Conservation (phyloP, 2,888 invertebrate genomes). For the Bellardia pandia region DNA sequence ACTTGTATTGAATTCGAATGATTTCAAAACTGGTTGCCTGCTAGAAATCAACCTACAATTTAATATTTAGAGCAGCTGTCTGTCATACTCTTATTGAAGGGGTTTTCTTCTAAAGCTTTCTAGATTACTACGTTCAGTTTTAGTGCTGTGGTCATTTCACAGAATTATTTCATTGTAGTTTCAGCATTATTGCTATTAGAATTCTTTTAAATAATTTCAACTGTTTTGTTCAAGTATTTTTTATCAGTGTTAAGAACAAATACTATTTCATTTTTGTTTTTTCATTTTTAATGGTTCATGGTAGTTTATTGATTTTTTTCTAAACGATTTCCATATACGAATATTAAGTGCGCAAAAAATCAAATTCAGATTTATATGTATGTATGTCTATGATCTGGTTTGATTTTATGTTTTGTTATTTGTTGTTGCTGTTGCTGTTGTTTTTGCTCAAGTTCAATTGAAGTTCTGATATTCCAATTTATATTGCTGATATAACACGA, state of each 20-base stretch:
- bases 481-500: constrained; percentile 1
- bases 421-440: neutral
- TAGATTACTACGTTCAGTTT: neutral
- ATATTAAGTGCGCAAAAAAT: constrained; percentile 20
- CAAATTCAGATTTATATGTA: constrained; percentile 19
- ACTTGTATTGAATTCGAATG: neutral
- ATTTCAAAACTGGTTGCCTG: constrained; percentile 31
- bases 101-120: neutral
- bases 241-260: constrained; percentile 16
- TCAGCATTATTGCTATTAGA: neutral
- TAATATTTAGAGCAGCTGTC: constrained; percentile 38
- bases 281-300: constrained; percentile 59
- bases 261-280: constrained; percentile 21
- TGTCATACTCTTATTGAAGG: constrained; percentile 20
- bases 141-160: constrained; percentile 7
- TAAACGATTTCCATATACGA: neutral
- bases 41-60: neutral
- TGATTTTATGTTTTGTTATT: constrained; percentile 1
- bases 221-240: constrained; percentile 16
- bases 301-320: constrained; percentile 56
- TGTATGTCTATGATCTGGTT: constrained; percentile 42
- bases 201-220: constrained; percentile 18
- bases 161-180: neutral
- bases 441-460: constrained; percentile 48
- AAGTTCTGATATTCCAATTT: constrained; percentile 21